Evolutionary conservation across 1,140 invertebrate species (phyloP), one percentile per base, ranked within the genome.

Genomic region (Delia radicum): DNA sequence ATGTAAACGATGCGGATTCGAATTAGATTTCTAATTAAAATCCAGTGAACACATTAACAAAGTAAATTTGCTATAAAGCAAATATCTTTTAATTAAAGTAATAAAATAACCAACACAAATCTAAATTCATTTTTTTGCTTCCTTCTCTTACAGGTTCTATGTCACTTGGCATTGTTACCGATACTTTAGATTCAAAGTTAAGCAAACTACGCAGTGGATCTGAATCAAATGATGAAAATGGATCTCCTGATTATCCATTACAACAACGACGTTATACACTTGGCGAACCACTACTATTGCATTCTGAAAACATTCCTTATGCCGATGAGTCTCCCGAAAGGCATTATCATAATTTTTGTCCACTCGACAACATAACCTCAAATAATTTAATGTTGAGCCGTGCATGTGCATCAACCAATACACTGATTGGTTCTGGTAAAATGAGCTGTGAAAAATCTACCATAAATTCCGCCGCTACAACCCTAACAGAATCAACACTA

Each of bases 171-270:
- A 92, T 91, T 65, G 88, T 95, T 63, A 94, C 92, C 13, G 91
- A 92, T 71, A 91, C 92, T 3, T 91, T 93, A 79, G 93, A 94
- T 81, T 90, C 91, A 76, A 94, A 94, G 86, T 87, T 94, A 82
- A 89, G 90, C 61, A 90, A 89, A 18, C 80, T 93, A 61, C 83
- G 89, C 26, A 89, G 88, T 79, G 87, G 82, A 13, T 84, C 82
- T 6, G 82, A 85, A 55, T 85, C 84, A 0, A 85, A 85, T 55
- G 83, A 85, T 74, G 83, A 85, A 78, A 75, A 77, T 42, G 83
- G 81, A 6, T 82, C 83, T 24, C 79, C 85, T 0, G 85, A 86
- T 10, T 82, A 79, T 42, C 82, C 81, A 3, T n/a, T 65, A 63
- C 81, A 82, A 76, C 81, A 82, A 74, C 81, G 79, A 26, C 85